Evolutionary conservation across 1,140 invertebrate species (phyloP).

Genomic region (Platyscapa corneri): DNA sequence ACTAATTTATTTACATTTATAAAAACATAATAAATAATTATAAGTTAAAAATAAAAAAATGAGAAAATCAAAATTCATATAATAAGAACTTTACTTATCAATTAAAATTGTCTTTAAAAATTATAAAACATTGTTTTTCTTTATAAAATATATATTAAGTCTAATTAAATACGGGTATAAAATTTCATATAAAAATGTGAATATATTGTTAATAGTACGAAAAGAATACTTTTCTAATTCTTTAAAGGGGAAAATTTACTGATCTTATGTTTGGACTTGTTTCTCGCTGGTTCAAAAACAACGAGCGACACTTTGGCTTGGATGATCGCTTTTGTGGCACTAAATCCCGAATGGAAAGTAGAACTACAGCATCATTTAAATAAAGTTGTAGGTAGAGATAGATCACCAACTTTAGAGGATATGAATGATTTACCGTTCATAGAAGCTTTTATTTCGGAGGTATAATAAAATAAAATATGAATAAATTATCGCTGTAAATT

Average conservation of each 20-base stretch:
- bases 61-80: too few species aligned
- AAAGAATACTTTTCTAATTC: conserved; percentile 9
- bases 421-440: conserved; percentile 65
- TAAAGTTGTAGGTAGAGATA: conserved; percentile 76
- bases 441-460: conserved; percentile 72
- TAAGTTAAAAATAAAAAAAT: too few species aligned
- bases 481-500: too few species aligned
- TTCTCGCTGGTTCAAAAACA: conserved; percentile 83
- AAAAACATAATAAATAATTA: too few species aligned
- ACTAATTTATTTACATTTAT: too few species aligned
- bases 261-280: conserved; percentile 80
- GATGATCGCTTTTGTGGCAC: conserved; percentile 79
- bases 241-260: conserved; percentile 79
- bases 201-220: too few species aligned
- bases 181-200: too few species aligned
- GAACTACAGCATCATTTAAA: conserved; percentile 82
- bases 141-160: too few species aligned
- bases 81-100: too few species aligned
- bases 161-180: too few species aligned
- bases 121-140: too few species aligned
- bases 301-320: conserved; percentile 80
- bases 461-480: conserved; percentile 59
- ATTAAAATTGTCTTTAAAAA: too few species aligned
- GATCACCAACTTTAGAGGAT: conserved; percentile 78
- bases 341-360: conserved; percentile 80